Conservation (phyloP, 2,888 invertebrate species). For the Prosopocoilus inquinatus region DNA sequence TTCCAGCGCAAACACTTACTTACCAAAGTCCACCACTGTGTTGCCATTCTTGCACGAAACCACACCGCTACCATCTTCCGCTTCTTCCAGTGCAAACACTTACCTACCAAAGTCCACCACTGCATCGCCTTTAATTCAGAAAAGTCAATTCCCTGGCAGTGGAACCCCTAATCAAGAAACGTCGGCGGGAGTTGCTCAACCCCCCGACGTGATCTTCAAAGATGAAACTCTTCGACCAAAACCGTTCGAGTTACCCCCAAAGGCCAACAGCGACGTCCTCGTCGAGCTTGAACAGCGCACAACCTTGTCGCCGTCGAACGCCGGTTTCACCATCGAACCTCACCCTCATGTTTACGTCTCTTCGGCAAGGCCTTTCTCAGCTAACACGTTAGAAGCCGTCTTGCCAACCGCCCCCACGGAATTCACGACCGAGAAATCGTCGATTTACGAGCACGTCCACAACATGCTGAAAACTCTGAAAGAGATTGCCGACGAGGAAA, state of each 20-base stretch:
- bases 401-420: conserved; percentile 36
- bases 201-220: conserved; percentile 5
- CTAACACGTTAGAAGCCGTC: background rate
- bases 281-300: background rate
- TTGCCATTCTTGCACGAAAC: background rate
- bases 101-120: background rate
- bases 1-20: conserved; percentile 15
- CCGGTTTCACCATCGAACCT: too few relatives aligned
- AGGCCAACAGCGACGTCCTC: background rate
- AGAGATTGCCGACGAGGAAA: conserved; percentile 56
- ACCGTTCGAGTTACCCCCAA: conserved; percentile 17
- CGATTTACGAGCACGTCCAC: conserved; percentile 49
- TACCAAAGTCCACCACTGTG: conserved; percentile 20
- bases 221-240: conserved; percentile 15
- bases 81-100: background rate
- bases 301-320: conserved; percentile 2
- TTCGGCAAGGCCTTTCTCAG: conserved; percentile 42
- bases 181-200: conserved; percentile 11
- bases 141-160: background rate
- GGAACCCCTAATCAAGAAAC: background rate
- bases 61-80: background rate
- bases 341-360: conserved; percentile 34
- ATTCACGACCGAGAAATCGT: conserved; percentile 55
- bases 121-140: background rate
- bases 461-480: conserved; percentile 68